Evolutionary conservation across 1,140 invertebrate genomes (phyloP).

Genomic region (Holcopasites calliopsidis): DNA sequence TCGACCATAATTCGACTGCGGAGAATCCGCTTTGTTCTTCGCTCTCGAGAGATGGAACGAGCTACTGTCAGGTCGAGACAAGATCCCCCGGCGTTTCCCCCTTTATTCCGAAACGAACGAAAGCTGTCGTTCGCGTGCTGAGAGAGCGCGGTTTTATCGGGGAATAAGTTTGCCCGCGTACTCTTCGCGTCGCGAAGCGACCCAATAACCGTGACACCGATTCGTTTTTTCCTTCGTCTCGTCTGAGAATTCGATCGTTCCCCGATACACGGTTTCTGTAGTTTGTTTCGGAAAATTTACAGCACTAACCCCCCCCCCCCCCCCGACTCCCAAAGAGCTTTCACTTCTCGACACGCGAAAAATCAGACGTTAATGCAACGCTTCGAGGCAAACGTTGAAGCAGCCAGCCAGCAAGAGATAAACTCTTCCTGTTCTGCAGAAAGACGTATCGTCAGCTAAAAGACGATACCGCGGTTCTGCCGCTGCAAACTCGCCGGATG

Average conservation of each 20-base stretch:
- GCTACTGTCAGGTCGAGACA: background rate
- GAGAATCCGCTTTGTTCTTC: background rate
- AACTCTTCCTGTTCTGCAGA: conserved; percentile 30
- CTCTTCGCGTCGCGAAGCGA: conserved; percentile 2
- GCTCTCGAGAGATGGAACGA: background rate
- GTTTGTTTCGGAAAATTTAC: too few relatives aligned
- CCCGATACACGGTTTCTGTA: too few relatives aligned
- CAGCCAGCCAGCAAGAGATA: conserved; percentile 6
- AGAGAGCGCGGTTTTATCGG: background rate
- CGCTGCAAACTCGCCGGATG: too few relatives aligned
- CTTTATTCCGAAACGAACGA: background rate
- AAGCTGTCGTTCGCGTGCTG: background rate
- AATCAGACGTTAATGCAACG: background rate
- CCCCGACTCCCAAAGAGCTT: too few relatives aligned
- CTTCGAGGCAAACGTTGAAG: background rate
- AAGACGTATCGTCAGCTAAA: conserved; percentile 10
- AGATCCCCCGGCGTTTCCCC: background rate
- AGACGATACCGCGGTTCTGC: conserved; percentile 3
- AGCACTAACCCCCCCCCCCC: too few relatives aligned
- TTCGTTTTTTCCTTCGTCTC: conserved; percentile 11
- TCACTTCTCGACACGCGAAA: background rate
- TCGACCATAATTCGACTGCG: background rate
- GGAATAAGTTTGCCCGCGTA: background rate
- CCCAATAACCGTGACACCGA: conserved; percentile 46
- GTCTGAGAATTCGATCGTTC: background rate